Conservation (phyloP, 2,113 vertebrate genomes). For the Vicugna pacos region DNA sequence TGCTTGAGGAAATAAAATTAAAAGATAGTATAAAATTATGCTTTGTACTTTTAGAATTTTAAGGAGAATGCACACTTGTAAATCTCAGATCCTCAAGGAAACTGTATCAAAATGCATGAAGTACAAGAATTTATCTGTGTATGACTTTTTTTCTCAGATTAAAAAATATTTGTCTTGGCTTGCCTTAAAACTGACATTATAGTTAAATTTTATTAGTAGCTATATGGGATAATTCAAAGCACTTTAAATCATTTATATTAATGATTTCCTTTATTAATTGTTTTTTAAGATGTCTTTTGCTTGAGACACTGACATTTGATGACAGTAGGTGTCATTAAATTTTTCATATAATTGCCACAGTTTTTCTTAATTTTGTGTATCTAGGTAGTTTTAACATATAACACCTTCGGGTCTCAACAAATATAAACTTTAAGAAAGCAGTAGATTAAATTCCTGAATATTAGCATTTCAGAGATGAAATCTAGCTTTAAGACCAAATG, state of each 20-base stretch:
- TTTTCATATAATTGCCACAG: constrained; percentile 11
- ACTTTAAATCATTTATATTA: constrained; percentile 14
- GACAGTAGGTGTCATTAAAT: constrained; percentile 7
- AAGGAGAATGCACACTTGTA: constrained; percentile 15
- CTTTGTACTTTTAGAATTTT: constrained; percentile 36
- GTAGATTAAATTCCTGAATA: background rate
- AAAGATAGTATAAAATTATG: constrained; percentile 25
- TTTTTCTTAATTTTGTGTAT: constrained; percentile 11
- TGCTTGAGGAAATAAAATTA: constrained; percentile 33
- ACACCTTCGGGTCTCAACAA: background rate
- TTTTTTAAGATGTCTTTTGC: constrained; percentile 28
- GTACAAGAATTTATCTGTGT: constrained; percentile 1
- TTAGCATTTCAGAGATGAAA: constrained; percentile 44
- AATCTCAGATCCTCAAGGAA: constrained; percentile 19
- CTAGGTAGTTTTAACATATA: background rate
- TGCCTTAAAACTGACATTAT: constrained; percentile 41
- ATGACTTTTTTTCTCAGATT: constrained; percentile 40
- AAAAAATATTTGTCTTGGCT: constrained; percentile 12
- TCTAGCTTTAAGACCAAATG: constrained; percentile 30
- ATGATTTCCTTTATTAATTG: constrained; percentile 3
- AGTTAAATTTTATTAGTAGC: constrained; percentile 45
- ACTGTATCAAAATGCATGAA: constrained; percentile 5
- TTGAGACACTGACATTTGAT: constrained; percentile 23
- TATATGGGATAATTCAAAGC: constrained; percentile 32
- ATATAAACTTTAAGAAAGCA: constrained; percentile 48